A percentile compares a stretch with the other conserved stretches of the same genome.
Evolutionary conservation across 2,888 invertebrate genomes (phyloP).

Genomic region (Dioctria rufipes): DNA sequence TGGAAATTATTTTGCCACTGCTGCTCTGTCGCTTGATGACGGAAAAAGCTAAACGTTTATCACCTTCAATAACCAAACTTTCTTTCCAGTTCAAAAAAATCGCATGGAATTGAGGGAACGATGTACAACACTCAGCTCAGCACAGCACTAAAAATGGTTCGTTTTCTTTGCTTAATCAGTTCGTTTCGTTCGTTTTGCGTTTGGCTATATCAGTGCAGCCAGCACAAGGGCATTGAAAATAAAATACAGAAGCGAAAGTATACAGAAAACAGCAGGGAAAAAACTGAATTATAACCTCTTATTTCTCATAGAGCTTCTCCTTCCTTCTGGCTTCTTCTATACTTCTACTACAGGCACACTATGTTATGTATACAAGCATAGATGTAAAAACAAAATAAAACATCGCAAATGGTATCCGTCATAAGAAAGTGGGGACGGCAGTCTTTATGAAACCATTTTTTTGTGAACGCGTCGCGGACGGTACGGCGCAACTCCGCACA

Average conservation of each 20-base stretch:
- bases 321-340: no score
- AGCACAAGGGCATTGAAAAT: conserved; percentile 33
- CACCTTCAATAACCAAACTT: background rate
- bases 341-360: no score
- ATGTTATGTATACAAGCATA: no score
- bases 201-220: conserved; percentile 8
- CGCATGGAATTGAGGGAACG: background rate
- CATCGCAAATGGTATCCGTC: no score
- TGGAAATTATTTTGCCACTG: background rate
- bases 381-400: no score
- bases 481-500: no score
- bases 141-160: conserved; percentile 28
- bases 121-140: background rate
- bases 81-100: background rate
- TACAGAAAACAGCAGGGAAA: background rate
- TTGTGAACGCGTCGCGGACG: no score
- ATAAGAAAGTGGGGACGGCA: no score
- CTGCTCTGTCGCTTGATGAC: background rate
- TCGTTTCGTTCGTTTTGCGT: background rate
- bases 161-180: background rate
- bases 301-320: no score
- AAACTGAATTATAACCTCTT: background rate
- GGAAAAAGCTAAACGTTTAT: background rate
- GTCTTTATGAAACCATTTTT: no score
- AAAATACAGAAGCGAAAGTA: conserved; percentile 1